These are phyloP conservation scores for Oncorhynchus clarkii DNA, from an alignment of 2,113 vertebrate genomes.

Conservation along the genomic window DNA sequence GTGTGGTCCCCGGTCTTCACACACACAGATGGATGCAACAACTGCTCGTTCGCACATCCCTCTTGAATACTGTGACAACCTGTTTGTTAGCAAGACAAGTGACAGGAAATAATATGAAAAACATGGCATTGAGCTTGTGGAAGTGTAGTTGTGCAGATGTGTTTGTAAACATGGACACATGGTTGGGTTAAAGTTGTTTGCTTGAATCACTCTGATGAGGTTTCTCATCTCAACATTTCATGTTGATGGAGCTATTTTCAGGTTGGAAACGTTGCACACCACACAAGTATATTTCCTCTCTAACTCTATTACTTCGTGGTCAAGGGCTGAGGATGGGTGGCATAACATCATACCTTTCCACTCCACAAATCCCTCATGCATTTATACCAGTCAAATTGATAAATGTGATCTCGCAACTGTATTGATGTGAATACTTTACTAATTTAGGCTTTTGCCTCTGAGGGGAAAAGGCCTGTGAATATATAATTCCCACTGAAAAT, in stretches of 20 bases:
- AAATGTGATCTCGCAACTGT: constrained; percentile 37
- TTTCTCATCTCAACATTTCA: no score
- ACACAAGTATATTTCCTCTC: constrained; percentile 14
- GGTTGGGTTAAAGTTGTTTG: no score
- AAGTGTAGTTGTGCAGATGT: no score
- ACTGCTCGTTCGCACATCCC: not conserved
- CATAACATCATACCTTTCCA: constrained; percentile 30
- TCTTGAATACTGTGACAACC: no score
- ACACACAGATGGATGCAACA: not conserved
- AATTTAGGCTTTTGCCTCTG: constrained; percentile 51
- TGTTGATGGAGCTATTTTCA: not conserved
- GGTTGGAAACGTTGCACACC: not conserved
- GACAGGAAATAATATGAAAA: no score
- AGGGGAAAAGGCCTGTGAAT: constrained; percentile 43
- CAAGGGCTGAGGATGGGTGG: constrained; percentile 20
- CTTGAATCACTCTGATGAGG: no score
- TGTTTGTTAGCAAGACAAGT: no score
- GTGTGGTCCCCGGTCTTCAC: no score
- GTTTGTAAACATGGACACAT: no score
- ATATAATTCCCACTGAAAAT: constrained; percentile 11
- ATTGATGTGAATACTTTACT: constrained; percentile 63
- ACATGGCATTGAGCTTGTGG: no score
- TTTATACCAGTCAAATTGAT: constrained; percentile 41
- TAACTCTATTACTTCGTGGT: constrained; percentile 31
- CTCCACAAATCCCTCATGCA: constrained; percentile 24